A percentile compares a stretch with the other conserved stretches of the same genome.
Conservation (phyloP, 2,797 vertebrate genomes). For the Oreochromis mossambicus region DNA sequence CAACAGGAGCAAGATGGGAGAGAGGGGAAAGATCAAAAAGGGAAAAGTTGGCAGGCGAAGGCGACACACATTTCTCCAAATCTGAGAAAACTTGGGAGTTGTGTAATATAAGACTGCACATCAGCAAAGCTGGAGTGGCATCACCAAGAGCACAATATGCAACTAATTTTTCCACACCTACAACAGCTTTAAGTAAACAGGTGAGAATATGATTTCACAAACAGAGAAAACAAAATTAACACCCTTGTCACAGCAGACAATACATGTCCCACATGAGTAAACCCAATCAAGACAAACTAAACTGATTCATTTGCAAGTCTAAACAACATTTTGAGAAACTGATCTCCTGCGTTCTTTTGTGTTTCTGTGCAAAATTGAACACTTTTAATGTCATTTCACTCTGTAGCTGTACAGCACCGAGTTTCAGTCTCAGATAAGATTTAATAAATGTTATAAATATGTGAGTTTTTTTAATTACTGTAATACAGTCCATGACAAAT, state of each 20-base stretch:
- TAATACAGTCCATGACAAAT: neutral
- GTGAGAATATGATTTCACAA: neutral
- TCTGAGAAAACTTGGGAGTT: neutral
- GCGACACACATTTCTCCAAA: neutral
- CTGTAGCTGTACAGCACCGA: neutral
- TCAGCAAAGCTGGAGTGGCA: neutral
- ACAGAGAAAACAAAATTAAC: conserved; percentile 5
- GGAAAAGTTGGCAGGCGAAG: neutral
- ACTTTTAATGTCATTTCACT: neutral
- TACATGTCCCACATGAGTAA: conserved; percentile 16
- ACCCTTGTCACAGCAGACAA: neutral
- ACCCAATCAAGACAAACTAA: conserved; percentile 28
- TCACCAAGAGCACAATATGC: neutral
- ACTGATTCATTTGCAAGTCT: conserved; percentile 33
- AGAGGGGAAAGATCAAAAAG: conserved; percentile 22
- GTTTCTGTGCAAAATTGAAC: neutral
- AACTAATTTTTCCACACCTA: neutral
- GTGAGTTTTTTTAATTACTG: neutral
- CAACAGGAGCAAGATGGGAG: neutral
- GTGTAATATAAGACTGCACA: neutral
- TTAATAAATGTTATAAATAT: neutral
- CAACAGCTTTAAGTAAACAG: neutral
- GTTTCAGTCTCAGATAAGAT: neutral
- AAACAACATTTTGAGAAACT: conserved; percentile 6
- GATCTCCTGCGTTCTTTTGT: neutral